Evolutionary conservation across 2,888 invertebrate species (phyloP), one percentile per base, ranked within the genome.

Genomic region (Phragmatobia fuliginosa): DNA sequence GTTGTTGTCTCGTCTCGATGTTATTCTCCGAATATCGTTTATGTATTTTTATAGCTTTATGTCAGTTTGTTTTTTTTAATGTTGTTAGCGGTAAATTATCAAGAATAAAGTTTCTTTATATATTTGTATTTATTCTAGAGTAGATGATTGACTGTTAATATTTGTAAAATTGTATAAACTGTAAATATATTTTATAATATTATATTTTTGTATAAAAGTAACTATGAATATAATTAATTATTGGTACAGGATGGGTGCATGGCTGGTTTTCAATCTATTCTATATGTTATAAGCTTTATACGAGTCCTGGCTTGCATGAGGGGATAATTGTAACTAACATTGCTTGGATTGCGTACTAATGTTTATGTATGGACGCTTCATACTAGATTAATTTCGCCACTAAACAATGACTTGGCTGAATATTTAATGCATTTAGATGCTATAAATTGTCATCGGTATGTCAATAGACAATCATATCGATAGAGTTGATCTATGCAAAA

Each of bases 1-100:
- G 85, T 83, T 91, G 90, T 91, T 87, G 91, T 91, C 78, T 83
- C 82, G 89, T 90, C 66, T 84, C 76, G 76, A 73, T 85, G 84
- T 85, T 68, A 67, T 68, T 68, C 67, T 70, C 28, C 10, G 62
- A 71, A 64, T 73, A 78, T 70, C 72, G 70, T 77, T 67, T 73
- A 74, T 80, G 75, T 74, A 68, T 70, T 28, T 64, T 28, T 65
- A 25, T 56, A 25, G 79, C 74, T 77, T 73, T 62, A 58, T 62
- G 62, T 56, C 65, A 28, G 45, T 52, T 41, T 65, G 36, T 71
- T 52, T 71, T 63, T 74, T 71, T 58, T 63, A 69, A 67, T 61
- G 69, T 71, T 45, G 59, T 70, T 74, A 68, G 16, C n/a, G 6
- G 45, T 36, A 41, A 31, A 52, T 67, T 66, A 58, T 45, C 4